Conservation (phyloP, 2,113 vertebrate genomes). For the Hippocampus guttulatus region DNA sequence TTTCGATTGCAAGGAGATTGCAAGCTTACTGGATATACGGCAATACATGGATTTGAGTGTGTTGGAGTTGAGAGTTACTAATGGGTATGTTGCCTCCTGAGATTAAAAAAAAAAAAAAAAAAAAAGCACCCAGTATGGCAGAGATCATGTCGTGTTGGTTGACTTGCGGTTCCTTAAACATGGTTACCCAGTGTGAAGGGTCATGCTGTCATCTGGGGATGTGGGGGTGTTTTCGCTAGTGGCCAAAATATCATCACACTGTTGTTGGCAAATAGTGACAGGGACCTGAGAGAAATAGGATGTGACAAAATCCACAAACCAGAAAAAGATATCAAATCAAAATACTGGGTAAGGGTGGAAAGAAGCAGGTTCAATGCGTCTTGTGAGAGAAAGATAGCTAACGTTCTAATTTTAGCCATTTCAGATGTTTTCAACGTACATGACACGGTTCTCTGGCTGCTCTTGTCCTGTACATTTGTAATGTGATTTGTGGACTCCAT, state of each 20-base stretch:
- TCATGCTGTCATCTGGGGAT: constrained; percentile 4
- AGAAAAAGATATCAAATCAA: not conserved
- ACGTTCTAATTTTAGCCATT: constrained; percentile 25
- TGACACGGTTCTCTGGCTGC: not conserved
- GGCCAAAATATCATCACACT: constrained; percentile 12
- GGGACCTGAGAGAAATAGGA: constrained; percentile 4
- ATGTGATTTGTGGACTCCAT: not conserved
- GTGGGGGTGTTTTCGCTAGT: constrained; percentile 5
- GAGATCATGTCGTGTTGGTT: not conserved
- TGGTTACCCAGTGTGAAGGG: not conserved
- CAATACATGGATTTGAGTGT: not conserved
- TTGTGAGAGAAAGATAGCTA: not conserved
- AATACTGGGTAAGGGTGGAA: not conserved
- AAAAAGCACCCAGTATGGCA: not conserved
- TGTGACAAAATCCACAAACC: not conserved
- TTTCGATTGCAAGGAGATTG: too few species aligned
- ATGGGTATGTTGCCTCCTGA: not conserved
- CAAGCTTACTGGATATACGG: too few species aligned
- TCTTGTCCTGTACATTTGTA: not conserved
- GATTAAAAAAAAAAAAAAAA: not conserved
- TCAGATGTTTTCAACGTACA: constrained; percentile 25
- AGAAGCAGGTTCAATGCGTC: not conserved
- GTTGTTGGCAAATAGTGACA: constrained; percentile 21
- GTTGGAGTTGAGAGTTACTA: not conserved
- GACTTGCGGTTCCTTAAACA: not conserved